Conservation (phyloP, 2,888 invertebrate genomes). For the Tachina lurida region DNA sequence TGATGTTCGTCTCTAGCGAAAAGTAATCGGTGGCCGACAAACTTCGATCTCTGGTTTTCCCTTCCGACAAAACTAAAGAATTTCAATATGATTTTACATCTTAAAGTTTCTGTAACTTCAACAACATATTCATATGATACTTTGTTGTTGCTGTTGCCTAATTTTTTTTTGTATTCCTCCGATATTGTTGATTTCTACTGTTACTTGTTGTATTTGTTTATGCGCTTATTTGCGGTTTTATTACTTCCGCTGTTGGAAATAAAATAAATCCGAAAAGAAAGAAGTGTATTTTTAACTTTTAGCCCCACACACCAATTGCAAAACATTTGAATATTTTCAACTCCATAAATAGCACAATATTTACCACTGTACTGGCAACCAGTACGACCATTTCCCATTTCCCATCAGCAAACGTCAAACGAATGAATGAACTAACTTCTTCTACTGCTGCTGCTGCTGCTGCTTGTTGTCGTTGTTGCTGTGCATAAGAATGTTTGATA, state of each 20-base stretch:
- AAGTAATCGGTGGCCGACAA: too few species aligned
- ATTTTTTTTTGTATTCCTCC: slow-evolving; percentile 14
- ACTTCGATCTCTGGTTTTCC: too few species aligned
- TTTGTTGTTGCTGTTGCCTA: slow-evolving; percentile 30
- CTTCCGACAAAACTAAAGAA: background rate
- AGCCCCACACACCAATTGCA: slow-evolving; percentile 64
- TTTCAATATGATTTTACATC: background rate
- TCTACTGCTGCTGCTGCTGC: background rate
- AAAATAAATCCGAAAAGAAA: slow-evolving; percentile 34
- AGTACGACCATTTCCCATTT: slow-evolving; percentile 52
- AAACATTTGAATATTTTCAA: slow-evolving; percentile 49
- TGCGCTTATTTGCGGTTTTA: slow-evolving; percentile 67
- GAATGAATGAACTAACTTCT: background rate
- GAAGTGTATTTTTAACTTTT: slow-evolving; percentile 56
- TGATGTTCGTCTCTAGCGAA: too few species aligned
- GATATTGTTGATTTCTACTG: slow-evolving; percentile 38
- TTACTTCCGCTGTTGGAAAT: slow-evolving; percentile 69
- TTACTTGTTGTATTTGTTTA: slow-evolving; percentile 61
- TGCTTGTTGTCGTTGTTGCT: background rate
- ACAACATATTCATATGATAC: slow-evolving; percentile 28
- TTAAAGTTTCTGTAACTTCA: slow-evolving; percentile 31
- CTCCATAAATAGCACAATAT: slow-evolving; percentile 59
- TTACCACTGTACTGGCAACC: slow-evolving; percentile 35
- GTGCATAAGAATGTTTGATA: slow-evolving; percentile 27
- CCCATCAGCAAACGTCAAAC: slow-evolving; percentile 47